These are phyloP conservation scores for Dicerorhinus sumatrensis DNA, from an alignment of 2,113 vertebrate species.

Conservation along the genomic window DNA sequence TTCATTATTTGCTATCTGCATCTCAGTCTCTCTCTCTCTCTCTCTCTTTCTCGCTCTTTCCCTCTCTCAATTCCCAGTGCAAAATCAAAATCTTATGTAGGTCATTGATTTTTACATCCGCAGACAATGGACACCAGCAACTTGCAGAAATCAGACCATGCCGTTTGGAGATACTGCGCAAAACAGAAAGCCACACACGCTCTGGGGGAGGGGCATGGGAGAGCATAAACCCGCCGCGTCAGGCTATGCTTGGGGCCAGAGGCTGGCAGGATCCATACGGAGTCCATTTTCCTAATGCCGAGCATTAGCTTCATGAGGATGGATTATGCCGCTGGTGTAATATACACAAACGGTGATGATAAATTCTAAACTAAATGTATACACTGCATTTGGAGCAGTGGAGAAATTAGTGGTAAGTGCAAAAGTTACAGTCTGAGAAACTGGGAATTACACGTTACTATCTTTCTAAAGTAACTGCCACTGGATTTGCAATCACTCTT, in stretches of 20 bases:
- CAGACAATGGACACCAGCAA: conserved; percentile 78
- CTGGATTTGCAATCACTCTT: conserved; percentile 46
- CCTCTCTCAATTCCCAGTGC: conserved; percentile 42
- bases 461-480: conserved; percentile 73
- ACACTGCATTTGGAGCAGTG: conserved; percentile 64
- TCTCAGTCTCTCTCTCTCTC: conserved; percentile 7
- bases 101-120: conserved; percentile 79
- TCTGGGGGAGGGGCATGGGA: background rate
- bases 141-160: conserved; percentile 54
- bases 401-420: conserved; percentile 82
- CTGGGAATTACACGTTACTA: conserved; percentile 73
- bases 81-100: conserved; percentile 82
- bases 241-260: background rate
- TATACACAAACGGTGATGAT: conserved; percentile 1
- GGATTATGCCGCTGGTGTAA: conserved; percentile 56
- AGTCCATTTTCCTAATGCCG: conserved; percentile 62
- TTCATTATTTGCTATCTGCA: conserved; percentile 78
- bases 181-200: background rate
- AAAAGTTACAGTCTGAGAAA: conserved; percentile 80
- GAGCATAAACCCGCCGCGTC: background rate
- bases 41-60: background rate
- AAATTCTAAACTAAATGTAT: conserved; percentile 68
- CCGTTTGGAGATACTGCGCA: background rate
- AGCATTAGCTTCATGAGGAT: conserved; percentile 67
- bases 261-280: conserved; percentile 44